Percentiles rank a stretch among this genome's conserved stretches.
These are phyloP conservation scores for Sipunculus nudus DNA, from an alignment of 2,888 invertebrate species.

Conservation along the genomic window DNA sequence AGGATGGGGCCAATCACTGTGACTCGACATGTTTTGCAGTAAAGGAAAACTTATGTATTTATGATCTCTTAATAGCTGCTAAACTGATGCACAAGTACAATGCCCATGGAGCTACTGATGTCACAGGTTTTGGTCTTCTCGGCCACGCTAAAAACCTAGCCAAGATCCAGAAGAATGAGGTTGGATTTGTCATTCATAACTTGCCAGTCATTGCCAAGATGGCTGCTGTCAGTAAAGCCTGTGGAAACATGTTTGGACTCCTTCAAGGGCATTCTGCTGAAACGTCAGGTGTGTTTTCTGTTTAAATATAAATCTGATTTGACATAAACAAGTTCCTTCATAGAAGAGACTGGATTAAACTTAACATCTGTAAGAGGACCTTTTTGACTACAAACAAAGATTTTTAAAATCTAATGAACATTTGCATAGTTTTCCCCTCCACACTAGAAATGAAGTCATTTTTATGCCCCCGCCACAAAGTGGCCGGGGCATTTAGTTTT, in stretches of 20 bases:
- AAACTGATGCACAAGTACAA: slow-evolving; percentile 83
- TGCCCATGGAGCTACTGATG: slow-evolving; percentile 84
- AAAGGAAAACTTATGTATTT: too few relatives aligned
- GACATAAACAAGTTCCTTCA: too few relatives aligned
- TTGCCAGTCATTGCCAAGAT: slow-evolving; percentile 82
- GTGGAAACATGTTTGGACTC: slow-evolving; percentile 79
- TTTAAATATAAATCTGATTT: too few relatives aligned
- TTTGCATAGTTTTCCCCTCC: neutral
- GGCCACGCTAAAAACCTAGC: slow-evolving; percentile 84
- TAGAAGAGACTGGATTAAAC: too few relatives aligned
- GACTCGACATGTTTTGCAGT: too few relatives aligned
- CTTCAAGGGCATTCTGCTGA: slow-evolving; percentile 79
- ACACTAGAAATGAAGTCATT: neutral
- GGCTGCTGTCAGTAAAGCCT: slow-evolving; percentile 77
- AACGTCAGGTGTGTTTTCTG: slow-evolving; percentile 76
- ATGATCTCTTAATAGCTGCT: slow-evolving; percentile 71
- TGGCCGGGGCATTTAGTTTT: too few relatives aligned
- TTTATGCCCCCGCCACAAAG: too few relatives aligned
- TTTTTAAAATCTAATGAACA: too few relatives aligned
- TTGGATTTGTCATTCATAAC: slow-evolving; percentile 80
- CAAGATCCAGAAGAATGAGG: slow-evolving; percentile 77
- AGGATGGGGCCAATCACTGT: too few relatives aligned
- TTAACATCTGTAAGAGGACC: too few relatives aligned
- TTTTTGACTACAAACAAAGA: too few relatives aligned
- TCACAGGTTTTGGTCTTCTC: slow-evolving; percentile 83